Evolutionary conservation across 2,888 invertebrate species (phyloP).

Genomic region (Limnephilus rhombicus): DNA sequence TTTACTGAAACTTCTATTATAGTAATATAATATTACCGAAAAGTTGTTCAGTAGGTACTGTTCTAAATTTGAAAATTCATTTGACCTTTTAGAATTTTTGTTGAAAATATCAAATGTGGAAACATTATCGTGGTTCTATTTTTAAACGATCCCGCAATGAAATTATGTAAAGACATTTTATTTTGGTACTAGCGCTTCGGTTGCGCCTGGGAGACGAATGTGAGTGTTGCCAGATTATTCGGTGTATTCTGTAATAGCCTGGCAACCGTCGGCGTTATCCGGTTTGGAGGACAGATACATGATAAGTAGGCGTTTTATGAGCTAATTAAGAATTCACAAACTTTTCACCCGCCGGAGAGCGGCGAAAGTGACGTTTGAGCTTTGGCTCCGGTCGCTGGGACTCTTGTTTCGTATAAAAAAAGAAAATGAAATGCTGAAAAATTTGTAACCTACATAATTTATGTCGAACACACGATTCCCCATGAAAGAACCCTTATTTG

Average conservation of each 20-base stretch:
- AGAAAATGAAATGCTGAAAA: background rate
- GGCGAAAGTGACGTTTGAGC: slow-evolving; percentile 33
- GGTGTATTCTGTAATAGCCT: slow-evolving; percentile 58
- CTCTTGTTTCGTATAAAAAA: background rate
- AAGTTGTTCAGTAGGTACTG: background rate
- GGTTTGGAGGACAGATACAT: slow-evolving; percentile 35
- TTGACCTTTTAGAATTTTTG: background rate
- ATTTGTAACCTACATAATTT: background rate
- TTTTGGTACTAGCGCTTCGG: slow-evolving; percentile 62
- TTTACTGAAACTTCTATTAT: background rate
- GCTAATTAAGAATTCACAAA: slow-evolving; percentile 45
- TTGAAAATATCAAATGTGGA: slow-evolving; percentile 43
- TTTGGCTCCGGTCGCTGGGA: background rate
- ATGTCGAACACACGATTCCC: background rate
- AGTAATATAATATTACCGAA: background rate
- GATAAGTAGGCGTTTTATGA: slow-evolving; percentile 69
- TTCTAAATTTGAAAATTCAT: slow-evolving; percentile 16
- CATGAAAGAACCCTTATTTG: background rate
- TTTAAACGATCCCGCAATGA: slow-evolving; percentile 78
- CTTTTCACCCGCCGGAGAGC: slow-evolving; percentile 32
- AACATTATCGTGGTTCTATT: slow-evolving; percentile 72
- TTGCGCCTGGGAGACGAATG: slow-evolving; percentile 60
- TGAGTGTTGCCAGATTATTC: slow-evolving; percentile 63
- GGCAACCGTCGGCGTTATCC: slow-evolving; percentile 56
- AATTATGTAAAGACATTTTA: slow-evolving; percentile 79